Base-by-base conservation (phyloP, 2,888 invertebrate species). In the Palloptera scutellata region DNA sequence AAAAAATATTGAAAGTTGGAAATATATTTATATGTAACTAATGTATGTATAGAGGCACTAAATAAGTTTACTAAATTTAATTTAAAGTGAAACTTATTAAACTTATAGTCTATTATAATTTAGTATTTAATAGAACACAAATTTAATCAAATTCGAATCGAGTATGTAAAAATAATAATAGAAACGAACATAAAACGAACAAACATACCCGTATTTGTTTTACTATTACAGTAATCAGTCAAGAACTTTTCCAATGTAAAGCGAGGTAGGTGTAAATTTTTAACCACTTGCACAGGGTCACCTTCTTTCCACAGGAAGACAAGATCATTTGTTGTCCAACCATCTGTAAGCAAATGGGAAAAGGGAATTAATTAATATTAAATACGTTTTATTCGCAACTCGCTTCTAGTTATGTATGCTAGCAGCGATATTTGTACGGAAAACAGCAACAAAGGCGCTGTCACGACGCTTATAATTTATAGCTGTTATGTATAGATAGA, bases 231-330 rank as follows among this genome's bases (percentile, higher is more conserved):
- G 84, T 96, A 96, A 87, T 95, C 96, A 74, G 97, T 97, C 76
- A 94, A 89, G 86, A 96, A 96, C 87, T 96, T 96, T 86, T 96
- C 96, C 75, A 97, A 88, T 52, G 96, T 96, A 86, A 97, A 97
- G 78, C 96, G 91, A 77, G 97, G 97, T 83, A 97, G 90, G 86
- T 96, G 95, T 82, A 96, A 88, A 86, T 95, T 95, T 86, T 95
- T 95, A 75, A 95, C 95, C 74, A 97, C 95, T 88, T 97, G 97
- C 66, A 97, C 96, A 1, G 97, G 96, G 86, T 97, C 96, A 42
- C 92, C 93, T 84, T 95, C 94, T 85, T 97, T 96, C 97, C 97
- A 98, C 76, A 95, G 88, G 87, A 98, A 98, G 77, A 96, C 95
- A 80, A 98, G 89, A 87, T 98, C 97, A 76, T 94, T 93, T 58